Base-by-base conservation (phyloP, 2,888 invertebrate genomes). In the Tribolium freemani region DNA sequence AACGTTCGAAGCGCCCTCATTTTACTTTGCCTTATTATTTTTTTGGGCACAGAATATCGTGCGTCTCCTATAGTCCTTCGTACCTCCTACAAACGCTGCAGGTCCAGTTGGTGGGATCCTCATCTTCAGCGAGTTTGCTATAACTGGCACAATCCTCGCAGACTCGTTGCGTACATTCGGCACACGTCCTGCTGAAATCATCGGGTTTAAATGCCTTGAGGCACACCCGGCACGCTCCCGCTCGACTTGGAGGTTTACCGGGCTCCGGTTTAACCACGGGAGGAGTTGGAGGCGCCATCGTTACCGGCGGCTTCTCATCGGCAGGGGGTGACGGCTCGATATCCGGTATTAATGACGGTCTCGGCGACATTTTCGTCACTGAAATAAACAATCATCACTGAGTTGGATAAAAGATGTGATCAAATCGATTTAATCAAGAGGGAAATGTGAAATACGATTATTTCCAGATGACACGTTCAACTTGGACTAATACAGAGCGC, bases 61-160 rank as follows among this genome's bases (percentile, higher is more conserved):
- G n/a, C n/a, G n/a, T n/a, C n/a, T n/a, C n/a, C n/a, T n/a, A n/a
- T n/a, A n/a, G n/a, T n/a, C n/a, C n/a, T n/a, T n/a, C n/a, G n/a
- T n/a, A n/a, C n/a, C n/a, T n/a, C 30, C 96, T 91, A 84, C 96
- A 96, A 11, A 96, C 95, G 77, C 95, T 96, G 87, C 96, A 96
- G 71, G 94, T 91, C 96, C 96, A 96, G 80, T 91, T 92, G 77
- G 95, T 94, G 87, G 92, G 91, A 82, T 95, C 94, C 82, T 95
- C 94, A 77, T 93, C 93, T 82, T 94, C 93, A 74, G 93, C 92
- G 69, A 93, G 90, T 82, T 95, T 94, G 79, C 96, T 96, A 86
- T 96, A 96, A 64, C 95, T 96, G 77, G 96, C 96, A 85, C 96
- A 96, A 87, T 96, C 96, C 86, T 96, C 96, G 86, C 96, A 96